Conservation (phyloP, 2,113 vertebrate species). For the Chaetodon trifascialis region DNA sequence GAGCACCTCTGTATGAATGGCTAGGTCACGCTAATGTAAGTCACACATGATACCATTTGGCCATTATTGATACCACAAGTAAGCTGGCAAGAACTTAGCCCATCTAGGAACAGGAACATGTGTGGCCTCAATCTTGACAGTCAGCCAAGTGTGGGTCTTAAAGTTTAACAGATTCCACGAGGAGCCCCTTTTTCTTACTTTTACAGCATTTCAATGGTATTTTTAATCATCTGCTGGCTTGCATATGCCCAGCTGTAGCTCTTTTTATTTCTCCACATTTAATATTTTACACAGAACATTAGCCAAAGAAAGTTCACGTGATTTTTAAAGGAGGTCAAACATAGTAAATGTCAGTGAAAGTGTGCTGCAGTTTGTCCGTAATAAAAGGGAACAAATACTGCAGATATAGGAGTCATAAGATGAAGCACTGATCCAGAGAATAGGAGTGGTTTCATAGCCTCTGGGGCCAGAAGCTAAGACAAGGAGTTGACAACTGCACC, state of each 20-base stretch:
- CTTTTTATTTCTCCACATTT: not conserved
- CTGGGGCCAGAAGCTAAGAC: slow-evolving; percentile 1
- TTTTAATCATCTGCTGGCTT: slow-evolving; percentile 1
- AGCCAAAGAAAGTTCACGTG: not conserved
- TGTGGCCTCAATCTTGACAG: not conserved
- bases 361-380: not conserved
- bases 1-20: slow-evolving; percentile 1
- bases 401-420: not conserved
- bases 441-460: slow-evolving; percentile 43
- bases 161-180: not conserved
- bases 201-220: not conserved
- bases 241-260: not conserved
- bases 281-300: not conserved
- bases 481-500: slow-evolving; percentile 7
- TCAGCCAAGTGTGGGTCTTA: not conserved
- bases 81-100: not conserved
- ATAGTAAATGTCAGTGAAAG: not conserved
- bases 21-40: slow-evolving; percentile 26
- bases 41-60: slow-evolving; percentile 2
- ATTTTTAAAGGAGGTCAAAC: not conserved
- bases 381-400: not conserved
- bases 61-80: slow-evolving; percentile 6
- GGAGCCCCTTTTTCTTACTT: not conserved
- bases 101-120: not conserved
- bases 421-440: slow-evolving; percentile 3